phyloP scores from a whole-genome alignment of 1,140 invertebrate genomes.

The Lerema accius region DNA sequence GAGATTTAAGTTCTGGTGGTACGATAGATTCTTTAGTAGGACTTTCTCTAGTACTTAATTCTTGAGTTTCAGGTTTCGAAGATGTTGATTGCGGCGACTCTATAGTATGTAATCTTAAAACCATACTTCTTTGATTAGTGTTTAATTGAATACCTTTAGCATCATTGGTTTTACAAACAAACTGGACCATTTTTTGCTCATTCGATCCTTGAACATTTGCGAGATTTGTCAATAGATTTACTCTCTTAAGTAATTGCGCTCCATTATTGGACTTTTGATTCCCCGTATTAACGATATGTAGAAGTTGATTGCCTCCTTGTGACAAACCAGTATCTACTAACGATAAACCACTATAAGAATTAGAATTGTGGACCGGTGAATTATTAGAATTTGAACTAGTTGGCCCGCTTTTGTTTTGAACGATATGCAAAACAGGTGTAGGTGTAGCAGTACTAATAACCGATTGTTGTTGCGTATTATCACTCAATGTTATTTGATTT shows the following conservation, averaged over 20 bases:
- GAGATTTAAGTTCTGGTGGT: constrained; percentile 77
- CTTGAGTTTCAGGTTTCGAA: constrained; percentile 62
- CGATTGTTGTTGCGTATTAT: constrained; percentile 70
- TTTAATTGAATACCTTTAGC: constrained; percentile 82
- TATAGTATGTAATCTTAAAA: constrained; percentile 75
- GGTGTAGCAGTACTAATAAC: constrained; percentile 66
- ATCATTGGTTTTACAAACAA: constrained; percentile 84
- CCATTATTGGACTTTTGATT: constrained; percentile 64
- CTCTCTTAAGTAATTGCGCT: constrained; percentile 74
- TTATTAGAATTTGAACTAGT: constrained; percentile 47
- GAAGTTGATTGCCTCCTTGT: constrained; percentile 74
- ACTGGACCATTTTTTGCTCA: constrained; percentile 82
- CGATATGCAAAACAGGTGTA: constrained; percentile 77
- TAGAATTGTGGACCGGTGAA: constrained; percentile 49
- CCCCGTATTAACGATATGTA: constrained; percentile 79
- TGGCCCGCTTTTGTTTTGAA: constrained; percentile 69
- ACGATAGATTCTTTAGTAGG: constrained; percentile 46
- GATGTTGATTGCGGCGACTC: constrained; percentile 49
- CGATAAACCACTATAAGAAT: constrained; percentile 72
- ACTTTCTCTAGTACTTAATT: constrained; percentile 42
- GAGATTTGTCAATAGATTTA: constrained; percentile 79
- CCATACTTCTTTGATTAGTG: constrained; percentile 77
- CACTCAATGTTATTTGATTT: constrained; percentile 72
- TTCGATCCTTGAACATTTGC: constrained; percentile 76
- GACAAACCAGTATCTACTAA: constrained; percentile 73